Evolutionary conservation across 2,797 vertebrate species (phyloP).

Genomic region (Borostomias antarcticus): DNA sequence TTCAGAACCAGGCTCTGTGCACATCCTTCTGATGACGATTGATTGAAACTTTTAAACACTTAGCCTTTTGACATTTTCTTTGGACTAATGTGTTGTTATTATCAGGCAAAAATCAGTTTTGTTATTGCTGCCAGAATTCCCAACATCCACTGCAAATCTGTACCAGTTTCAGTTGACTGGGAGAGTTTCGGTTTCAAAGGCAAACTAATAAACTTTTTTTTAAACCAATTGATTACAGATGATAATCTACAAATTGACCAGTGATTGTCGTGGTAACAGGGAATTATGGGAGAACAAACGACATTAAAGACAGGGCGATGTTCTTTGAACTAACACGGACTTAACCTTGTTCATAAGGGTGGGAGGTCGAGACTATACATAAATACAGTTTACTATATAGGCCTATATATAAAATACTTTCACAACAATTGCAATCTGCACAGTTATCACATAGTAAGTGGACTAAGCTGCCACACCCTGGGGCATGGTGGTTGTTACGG

Average conservation of each 20-base stretch:
- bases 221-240: constrained; percentile 23
- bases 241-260: constrained; percentile 26
- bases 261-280: constrained; percentile 22
- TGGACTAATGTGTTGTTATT: constrained; percentile 2
- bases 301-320: constrained; percentile 24
- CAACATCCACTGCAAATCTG: constrained; percentile 36
- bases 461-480: constrained; percentile 6
- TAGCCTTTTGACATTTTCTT: constrained; percentile 4
- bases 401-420: constrained; percentile 38
- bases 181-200: constrained; percentile 19
- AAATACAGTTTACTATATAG: constrained; percentile 27
- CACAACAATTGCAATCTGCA: neutral
- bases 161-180: constrained; percentile 8
- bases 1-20: constrained; percentile 39
- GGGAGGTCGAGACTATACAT: constrained; percentile 10
- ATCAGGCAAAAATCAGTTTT: neutral
- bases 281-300: constrained; percentile 26
- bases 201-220: neutral
- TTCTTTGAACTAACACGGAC: constrained; percentile 32
- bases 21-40: neutral
- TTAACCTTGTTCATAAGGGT: constrained; percentile 34
- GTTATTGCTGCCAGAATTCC: constrained; percentile 49
- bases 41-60: constrained; percentile 22
- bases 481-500: constrained; percentile 41
- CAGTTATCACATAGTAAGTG: constrained; percentile 20